These are phyloP conservation scores for Knipowitschia caucasica DNA, from an alignment of 2,797 vertebrate species.

Conservation along the genomic window DNA sequence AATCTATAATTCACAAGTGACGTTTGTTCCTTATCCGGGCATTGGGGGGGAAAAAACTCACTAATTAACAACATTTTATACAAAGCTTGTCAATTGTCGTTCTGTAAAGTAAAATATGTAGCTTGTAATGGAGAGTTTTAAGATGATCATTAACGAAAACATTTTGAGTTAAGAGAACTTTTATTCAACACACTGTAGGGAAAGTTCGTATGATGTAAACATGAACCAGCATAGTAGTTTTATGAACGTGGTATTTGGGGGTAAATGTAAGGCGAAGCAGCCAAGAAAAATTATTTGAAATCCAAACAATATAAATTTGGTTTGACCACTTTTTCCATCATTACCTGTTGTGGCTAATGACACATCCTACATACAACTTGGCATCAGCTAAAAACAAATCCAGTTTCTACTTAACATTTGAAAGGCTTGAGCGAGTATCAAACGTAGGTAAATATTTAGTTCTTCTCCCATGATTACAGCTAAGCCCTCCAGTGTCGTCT, in stretches of 20 bases:
- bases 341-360: slow-evolving; percentile 17
- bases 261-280: neutral
- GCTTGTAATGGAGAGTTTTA: no score
- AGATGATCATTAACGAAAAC: no score
- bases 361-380: slow-evolving; percentile 37
- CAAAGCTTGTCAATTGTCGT: neutral
- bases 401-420: neutral
- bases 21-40: slow-evolving; percentile 32
- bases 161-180: no score
- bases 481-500: neutral
- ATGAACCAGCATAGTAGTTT: no score
- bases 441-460: slow-evolving; percentile 5
- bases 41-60: neutral
- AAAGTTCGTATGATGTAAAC: no score
- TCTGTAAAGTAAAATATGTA: no score
- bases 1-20: slow-evolving; percentile 14
- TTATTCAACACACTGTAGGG: no score
- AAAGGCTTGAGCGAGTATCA: neutral
- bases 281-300: no score
- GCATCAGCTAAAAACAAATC: neutral
- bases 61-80: slow-evolving; percentile 20
- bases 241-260: no score
- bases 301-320: neutral
- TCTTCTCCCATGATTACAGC: slow-evolving; percentile 20
- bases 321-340: slow-evolving; percentile 12